These are phyloP conservation scores for Aleiodes testaceus DNA, from an alignment of 2,888 invertebrate genomes.

Conservation along the genomic window DNA sequence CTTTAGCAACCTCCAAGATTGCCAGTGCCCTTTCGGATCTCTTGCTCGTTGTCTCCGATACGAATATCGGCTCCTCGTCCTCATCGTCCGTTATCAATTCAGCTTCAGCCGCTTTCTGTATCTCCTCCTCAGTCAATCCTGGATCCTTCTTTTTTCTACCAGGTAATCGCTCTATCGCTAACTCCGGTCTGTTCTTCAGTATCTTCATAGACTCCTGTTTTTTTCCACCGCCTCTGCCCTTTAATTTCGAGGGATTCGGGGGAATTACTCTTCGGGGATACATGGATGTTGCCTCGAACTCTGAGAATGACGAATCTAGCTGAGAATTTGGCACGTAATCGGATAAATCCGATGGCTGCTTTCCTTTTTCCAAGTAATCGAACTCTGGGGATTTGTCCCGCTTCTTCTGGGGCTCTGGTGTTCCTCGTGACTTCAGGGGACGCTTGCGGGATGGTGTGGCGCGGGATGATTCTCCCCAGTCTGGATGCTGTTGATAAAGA, in stretches of 20 bases:
- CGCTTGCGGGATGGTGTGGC: background rate
- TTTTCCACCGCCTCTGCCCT: slow-evolving; percentile 35
- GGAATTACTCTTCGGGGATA: slow-evolving; percentile 56
- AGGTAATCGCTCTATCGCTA: slow-evolving; percentile 17
- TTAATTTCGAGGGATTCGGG: slow-evolving; percentile 48
- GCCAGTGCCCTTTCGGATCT: slow-evolving; percentile 38
- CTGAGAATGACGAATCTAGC: too few species aligned
- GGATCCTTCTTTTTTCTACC: slow-evolving; percentile 39
- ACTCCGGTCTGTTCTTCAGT: slow-evolving; percentile 22
- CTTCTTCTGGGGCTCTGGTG: background rate
- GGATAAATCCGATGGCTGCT: background rate
- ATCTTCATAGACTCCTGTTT: slow-evolving; percentile 11
- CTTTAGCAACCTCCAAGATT: slow-evolving; percentile 34
- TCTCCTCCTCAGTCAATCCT: slow-evolving; percentile 46
- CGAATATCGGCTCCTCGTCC: slow-evolving; percentile 27
- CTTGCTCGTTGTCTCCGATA: slow-evolving; percentile 26
- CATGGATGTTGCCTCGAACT: background rate
- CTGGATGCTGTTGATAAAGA: background rate
- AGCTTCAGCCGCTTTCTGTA: slow-evolving; percentile 31
- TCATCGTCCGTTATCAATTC: slow-evolving; percentile 47
- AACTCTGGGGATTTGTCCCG: background rate
- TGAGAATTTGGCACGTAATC: background rate
- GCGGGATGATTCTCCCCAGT: background rate
- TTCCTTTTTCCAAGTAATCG: slow-evolving; percentile 38
- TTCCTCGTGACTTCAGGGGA: background rate